Conservation (phyloP, 2,113 vertebrate species). For the Apus apus region DNA sequence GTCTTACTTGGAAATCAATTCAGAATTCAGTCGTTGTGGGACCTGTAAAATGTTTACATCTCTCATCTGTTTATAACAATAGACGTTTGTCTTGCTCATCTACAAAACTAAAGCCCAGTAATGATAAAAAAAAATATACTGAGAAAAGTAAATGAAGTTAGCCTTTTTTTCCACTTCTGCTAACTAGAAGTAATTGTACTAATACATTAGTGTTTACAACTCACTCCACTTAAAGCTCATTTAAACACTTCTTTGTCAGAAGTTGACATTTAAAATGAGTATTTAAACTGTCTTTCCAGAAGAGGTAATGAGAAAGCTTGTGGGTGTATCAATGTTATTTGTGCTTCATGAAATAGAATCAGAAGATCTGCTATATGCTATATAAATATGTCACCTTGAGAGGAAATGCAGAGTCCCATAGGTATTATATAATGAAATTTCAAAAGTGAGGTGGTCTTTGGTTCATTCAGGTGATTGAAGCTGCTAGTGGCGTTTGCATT, state of each 20-base stretch:
- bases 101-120: conserved; percentile 60
- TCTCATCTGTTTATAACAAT: conserved; percentile 69
- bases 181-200: not conserved
- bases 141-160: conserved; percentile 57
- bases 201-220: conserved; percentile 22
- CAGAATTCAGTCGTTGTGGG: conserved; percentile 59
- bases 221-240: conserved; percentile 12
- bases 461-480: not conserved
- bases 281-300: conserved; percentile 28
- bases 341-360: not conserved
- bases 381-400: conserved; percentile 35
- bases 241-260: conserved; percentile 9
- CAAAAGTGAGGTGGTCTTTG: not conserved
- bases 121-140: conserved; percentile 14
- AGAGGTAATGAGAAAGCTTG: not conserved
- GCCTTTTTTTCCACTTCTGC: conserved; percentile 23
- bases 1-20: conserved; percentile 32
- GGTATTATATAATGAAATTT: not conserved
- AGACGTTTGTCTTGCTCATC: conserved; percentile 51
- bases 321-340: not conserved
- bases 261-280: conserved; percentile 15
- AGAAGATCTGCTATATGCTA: not conserved
- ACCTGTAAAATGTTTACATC: conserved; percentile 74
- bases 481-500: not conserved
- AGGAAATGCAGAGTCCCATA: not conserved